These are phyloP conservation scores for Gymnobelideus leadbeateri DNA, from an alignment of 2,113 vertebrate species.

Conservation along the genomic window DNA sequence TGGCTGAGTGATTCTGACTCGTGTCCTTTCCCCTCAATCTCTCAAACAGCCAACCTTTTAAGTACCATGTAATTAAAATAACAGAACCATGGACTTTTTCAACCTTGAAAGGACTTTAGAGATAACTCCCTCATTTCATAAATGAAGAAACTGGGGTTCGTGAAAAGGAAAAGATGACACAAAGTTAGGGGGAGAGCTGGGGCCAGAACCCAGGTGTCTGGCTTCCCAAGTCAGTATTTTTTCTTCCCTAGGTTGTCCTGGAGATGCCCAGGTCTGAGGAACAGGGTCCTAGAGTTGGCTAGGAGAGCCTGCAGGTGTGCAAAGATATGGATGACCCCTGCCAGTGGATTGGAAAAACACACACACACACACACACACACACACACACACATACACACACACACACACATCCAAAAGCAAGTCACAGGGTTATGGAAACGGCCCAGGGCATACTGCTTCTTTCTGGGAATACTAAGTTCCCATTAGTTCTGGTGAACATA, in stretches of 20 bases:
- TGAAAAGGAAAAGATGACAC: background rate
- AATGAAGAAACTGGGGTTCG: background rate
- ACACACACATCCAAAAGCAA: background rate
- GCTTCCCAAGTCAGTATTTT: background rate
- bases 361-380: background rate
- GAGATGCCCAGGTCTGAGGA: background rate
- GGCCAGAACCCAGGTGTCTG: background rate
- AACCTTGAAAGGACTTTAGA: background rate
- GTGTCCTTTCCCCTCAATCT: background rate
- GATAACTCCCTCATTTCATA: background rate
- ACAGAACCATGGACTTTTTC: background rate
- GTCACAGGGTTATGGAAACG: background rate
- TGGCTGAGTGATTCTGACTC: background rate
- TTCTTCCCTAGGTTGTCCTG: background rate
- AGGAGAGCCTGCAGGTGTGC: background rate
- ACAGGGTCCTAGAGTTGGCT: background rate
- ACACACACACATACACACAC: too few relatives aligned
- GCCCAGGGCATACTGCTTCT: background rate
- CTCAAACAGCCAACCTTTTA: background rate
- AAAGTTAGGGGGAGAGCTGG: background rate
- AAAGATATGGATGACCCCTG: background rate
- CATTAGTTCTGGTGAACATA: slow-evolving; percentile 49
- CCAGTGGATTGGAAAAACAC: background rate
- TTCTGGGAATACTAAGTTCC: slow-evolving; percentile 6
- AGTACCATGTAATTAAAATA: background rate